Evolutionary conservation across 2,797 vertebrate species (phyloP), one percentile per base, ranked within the genome.

Genomic region (Galaxias olidus): DNA sequence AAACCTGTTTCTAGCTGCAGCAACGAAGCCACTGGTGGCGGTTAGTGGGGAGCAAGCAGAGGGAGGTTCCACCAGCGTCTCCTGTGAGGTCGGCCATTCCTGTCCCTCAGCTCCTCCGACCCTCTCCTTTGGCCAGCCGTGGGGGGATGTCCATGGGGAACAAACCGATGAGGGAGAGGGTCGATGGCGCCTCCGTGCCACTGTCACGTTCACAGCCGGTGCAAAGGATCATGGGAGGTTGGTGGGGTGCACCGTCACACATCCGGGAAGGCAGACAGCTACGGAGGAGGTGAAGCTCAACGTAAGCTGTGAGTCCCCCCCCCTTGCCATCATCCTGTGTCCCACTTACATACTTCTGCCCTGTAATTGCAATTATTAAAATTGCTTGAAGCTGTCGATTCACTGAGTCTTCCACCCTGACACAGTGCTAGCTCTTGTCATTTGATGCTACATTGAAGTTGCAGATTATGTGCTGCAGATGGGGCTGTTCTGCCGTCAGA

Each of bases 401-500:
- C 6, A 6, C 6, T n/a, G n/a, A n/a, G n/a, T 30, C 30, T 30
- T 30, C 30, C 30, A 30, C 30, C 6, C 30, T 30, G 30, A 30
- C 30, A 30, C 30, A 30, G 30, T 30, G 30, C 30, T 30, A 2
- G 6, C 30, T 30, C 6, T 30, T 30, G 30, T 30, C 30, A 30
- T 30, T 30, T 30, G 30, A 30, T 30, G 30, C 30, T 3, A 30
- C 6, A 1, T 12, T 49, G 59, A 45, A 8, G 9, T 42, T 47
- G 13, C 54, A 20, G 19, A n/a, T 30, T n/a, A 13, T 69, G 44
- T 45, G 8, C 78, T 52, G 68, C 57, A 87, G 81, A 62, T 78
- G 80, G 79, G 11, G 76, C 71, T 75, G 1, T 66, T 60, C 18
- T 42, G 14, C 47, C 49, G 13, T 44, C 8, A 12, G 12, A 15